Evolutionary conservation across 2,113 vertebrate species (phyloP), one percentile per base, ranked within the genome.

Genomic region (Antennarius striatus): DNA sequence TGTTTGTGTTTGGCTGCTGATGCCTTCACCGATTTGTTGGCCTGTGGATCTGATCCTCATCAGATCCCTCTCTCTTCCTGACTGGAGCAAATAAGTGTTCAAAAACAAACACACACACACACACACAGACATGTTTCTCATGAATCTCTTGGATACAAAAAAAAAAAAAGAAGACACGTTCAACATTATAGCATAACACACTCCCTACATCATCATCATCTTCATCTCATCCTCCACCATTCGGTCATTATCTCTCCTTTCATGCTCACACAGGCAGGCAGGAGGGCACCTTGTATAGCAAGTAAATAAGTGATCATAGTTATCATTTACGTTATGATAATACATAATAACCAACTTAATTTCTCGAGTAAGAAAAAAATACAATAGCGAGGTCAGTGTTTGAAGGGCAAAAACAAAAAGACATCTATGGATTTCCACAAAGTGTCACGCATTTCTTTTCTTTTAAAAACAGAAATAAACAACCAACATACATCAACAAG

Each of bases 371-470:
- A 73, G 84, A 86, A 82, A 85, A 70, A 81, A 87, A 77, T 82
- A 90, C 73, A 86, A 91, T 83, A 90, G 86, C 85, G 90, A 93
- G 93, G 93, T 93, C 93, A 93, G 90, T 88, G 85, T 90, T 89
- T 87, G 82, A 89, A 89, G 84, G 86, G 84, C 58, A 75, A 88
- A 77, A 71, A 68, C 36, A 57, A 56, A 57, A 79, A 79, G 87
- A 91, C 83, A 90, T 81, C 73, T 91, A 77, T 86, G 85, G 74
- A 88, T 85, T 87, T 91, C 77, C 78, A 89, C 85, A 85, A 86
- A 84, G 79, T 83, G 88, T 82, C 81, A 83, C 84, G 82, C 77
- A 3, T 71, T 85, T 83, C 22, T 66, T 68, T 83, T 80, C 79
- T 59, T 77, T 84, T 79, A 74, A 75, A 77, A 84, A 89, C 71